Evolutionary conservation across 2,113 vertebrate species (phyloP).

Genomic region (Saimiri boliviensis): DNA sequence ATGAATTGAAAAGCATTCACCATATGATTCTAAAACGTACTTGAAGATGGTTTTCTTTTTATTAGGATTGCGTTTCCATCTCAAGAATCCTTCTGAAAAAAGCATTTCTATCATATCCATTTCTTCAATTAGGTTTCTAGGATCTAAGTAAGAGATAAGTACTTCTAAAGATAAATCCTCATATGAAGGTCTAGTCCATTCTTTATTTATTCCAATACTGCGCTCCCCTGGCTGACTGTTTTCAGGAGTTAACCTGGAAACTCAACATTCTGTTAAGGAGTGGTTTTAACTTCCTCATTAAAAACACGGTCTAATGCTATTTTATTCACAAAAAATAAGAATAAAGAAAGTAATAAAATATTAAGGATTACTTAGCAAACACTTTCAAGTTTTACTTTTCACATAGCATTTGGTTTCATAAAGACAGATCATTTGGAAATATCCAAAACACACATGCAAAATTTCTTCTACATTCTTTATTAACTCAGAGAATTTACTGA

Average conservation of each 20-base stretch:
- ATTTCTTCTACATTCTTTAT: not conserved
- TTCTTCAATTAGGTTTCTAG: not conserved
- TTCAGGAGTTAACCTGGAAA: not conserved
- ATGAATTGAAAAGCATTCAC: slow-evolving; percentile 10
- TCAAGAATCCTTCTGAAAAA: slow-evolving; percentile 5
- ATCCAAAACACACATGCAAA: not conserved
- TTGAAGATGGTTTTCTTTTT: not conserved
- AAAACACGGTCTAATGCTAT: not conserved
- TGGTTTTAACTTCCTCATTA: not conserved
- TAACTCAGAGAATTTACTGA: not conserved
- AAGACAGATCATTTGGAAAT: not conserved
- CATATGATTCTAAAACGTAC: not conserved
- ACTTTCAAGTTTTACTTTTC: not conserved
- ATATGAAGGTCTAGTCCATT: not conserved
- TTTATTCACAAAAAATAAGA: not conserved
- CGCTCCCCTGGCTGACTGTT: not conserved
- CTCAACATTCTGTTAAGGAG: not conserved
- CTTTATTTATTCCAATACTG: not conserved
- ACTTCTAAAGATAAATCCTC: not conserved
- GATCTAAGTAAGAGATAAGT: not conserved
- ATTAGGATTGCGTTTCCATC: not conserved
- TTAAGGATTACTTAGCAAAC: not conserved
- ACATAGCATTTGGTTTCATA: not conserved
- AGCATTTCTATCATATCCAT: not conserved
- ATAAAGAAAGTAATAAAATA: not conserved